Conservation (phyloP, 2,113 vertebrate genomes). For the Oreochromis aureus region DNA sequence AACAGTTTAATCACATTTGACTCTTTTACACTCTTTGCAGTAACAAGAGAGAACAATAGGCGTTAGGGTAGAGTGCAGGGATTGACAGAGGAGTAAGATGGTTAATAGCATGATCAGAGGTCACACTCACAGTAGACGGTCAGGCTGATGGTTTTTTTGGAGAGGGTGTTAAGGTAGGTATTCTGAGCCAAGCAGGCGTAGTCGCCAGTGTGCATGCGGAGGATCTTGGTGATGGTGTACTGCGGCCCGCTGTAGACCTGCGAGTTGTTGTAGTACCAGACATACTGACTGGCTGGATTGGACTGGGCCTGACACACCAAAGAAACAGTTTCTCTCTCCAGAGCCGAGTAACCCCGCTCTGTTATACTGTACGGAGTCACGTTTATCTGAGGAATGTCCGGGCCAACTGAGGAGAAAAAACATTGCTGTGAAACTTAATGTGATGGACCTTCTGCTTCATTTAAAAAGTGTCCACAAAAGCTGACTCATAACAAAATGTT, state of each 20-base stretch:
- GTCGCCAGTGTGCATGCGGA: slow-evolving; percentile 78
- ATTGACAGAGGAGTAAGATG: not conserved
- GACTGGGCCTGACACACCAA: slow-evolving; percentile 83
- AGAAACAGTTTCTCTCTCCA: slow-evolving; percentile 82
- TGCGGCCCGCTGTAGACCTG: slow-evolving; percentile 78
- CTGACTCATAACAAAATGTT: not conserved
- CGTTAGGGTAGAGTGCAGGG: not conserved
- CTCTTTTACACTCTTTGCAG: not conserved
- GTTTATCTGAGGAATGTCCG: slow-evolving; percentile 79
- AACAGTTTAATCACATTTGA: not conserved
- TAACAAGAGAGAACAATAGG: slow-evolving; percentile 16
- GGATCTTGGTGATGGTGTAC: slow-evolving; percentile 74
- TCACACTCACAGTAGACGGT: slow-evolving; percentile 86
- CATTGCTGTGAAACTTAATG: not conserved
- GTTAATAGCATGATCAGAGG: not conserved
- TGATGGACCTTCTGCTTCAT: not conserved
- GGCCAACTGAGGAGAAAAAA: slow-evolving; percentile 71
- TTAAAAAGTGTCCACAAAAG: not conserved
- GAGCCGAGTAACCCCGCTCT: slow-evolving; percentile 78
- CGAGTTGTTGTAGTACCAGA: slow-evolving; percentile 86
- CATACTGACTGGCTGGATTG: slow-evolving; percentile 82
- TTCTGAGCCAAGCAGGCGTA: slow-evolving; percentile 89
- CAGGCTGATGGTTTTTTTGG: slow-evolving; percentile 79
- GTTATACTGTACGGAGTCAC: slow-evolving; percentile 78
- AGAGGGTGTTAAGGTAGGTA: slow-evolving; percentile 76